These are phyloP conservation scores for Phorcus lineatus DNA, from an alignment of 2,888 invertebrate species.

Conservation along the genomic window DNA sequence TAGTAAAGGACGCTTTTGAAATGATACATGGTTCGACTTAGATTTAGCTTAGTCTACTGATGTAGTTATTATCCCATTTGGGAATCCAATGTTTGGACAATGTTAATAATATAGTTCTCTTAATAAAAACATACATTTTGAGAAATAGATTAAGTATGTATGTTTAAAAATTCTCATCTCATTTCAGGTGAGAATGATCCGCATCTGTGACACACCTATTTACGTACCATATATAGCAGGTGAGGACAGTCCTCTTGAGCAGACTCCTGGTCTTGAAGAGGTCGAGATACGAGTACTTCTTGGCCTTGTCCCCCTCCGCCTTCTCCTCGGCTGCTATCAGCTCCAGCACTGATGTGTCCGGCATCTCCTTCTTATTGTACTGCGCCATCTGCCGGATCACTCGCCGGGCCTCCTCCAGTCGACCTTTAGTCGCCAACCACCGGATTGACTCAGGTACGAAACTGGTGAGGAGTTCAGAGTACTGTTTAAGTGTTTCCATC, in stretches of 20 bases:
- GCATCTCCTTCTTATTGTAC: neutral
- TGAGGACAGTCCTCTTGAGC: slow-evolving; percentile 29
- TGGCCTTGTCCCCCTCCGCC: neutral
- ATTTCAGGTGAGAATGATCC: no score
- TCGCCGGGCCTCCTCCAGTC: neutral
- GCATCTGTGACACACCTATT: no score
- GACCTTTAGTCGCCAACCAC: slow-evolving; percentile 7
- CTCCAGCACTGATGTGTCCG: slow-evolving; percentile 19
- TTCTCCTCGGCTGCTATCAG: slow-evolving; percentile 12
- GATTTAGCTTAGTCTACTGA: no score
- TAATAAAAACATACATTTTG: no score
- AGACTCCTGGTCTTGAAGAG: slow-evolving; percentile 28
- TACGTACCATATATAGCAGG: slow-evolving; percentile 36
- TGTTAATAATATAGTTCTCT: no score
- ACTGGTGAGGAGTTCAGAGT: neutral
- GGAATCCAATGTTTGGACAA: no score
- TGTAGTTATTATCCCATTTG: no score
- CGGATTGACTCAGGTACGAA: slow-evolving; percentile 9
- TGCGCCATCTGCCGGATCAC: neutral
- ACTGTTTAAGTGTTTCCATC: no score
- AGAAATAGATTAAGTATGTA: no score
- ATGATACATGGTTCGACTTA: no score
- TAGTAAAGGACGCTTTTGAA: no score
- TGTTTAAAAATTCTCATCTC: no score
- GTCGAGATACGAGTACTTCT: neutral